Evolutionary conservation across 2,888 invertebrate genomes (phyloP).

Genomic region (Tetragnatha montana): DNA sequence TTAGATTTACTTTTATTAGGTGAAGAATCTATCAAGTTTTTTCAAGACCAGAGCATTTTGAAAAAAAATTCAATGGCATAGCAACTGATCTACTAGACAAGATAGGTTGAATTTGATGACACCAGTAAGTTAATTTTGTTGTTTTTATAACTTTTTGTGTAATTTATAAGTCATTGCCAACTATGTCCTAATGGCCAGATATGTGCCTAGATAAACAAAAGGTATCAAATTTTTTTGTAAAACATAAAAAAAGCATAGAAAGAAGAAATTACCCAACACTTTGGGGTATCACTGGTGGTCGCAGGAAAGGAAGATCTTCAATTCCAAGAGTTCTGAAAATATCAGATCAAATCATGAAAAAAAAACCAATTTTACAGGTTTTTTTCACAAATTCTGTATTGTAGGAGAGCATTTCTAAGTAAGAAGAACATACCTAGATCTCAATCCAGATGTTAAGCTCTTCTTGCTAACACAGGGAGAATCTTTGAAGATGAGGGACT

Average conservation of each 20-base stretch:
- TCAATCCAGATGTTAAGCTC: background rate
- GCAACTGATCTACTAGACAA: no score
- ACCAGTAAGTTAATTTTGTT: no score
- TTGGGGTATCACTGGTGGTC: slow-evolving; percentile 49
- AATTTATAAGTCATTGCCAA: no score
- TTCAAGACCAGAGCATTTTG: no score
- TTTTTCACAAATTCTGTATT: background rate
- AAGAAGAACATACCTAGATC: slow-evolving; percentile 4
- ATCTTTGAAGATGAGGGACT: slow-evolving; percentile 78
- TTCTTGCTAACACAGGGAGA: slow-evolving; percentile 2
- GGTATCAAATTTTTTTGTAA: background rate
- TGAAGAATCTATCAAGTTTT: no score
- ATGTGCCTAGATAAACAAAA: background rate
- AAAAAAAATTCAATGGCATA: no score
- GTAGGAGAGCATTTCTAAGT: background rate
- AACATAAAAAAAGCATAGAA: background rate
- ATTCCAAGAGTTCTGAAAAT: background rate
- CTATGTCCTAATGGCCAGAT: no score
- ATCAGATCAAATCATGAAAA: slow-evolving; percentile 6
- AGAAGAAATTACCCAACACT: slow-evolving; percentile 10
- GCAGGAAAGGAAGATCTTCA: slow-evolving; percentile 47
- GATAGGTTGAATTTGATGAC: no score
- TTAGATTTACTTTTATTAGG: no score
- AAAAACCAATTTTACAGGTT: background rate
- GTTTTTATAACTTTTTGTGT: no score